Evolutionary conservation across 2,888 invertebrate genomes (phyloP).

Genomic region (Onchidella celtica): DNA sequence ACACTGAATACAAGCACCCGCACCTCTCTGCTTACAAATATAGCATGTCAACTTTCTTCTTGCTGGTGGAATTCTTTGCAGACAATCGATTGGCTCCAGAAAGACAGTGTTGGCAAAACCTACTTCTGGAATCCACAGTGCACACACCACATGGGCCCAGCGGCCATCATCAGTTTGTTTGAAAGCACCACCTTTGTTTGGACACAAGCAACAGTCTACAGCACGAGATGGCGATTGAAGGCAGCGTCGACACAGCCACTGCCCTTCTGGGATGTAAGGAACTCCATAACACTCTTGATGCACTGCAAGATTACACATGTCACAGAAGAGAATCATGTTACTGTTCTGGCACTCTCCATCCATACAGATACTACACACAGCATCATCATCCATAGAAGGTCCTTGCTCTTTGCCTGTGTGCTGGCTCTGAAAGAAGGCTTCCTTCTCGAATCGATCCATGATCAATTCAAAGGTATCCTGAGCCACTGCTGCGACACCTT

Average conservation of each 20-base stretch:
- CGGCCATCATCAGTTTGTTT: slow-evolving; percentile 97
- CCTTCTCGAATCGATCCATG: slow-evolving; percentile 98
- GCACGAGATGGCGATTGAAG: slow-evolving; percentile 96
- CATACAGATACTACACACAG: slow-evolving; percentile 99
- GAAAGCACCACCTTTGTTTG: slow-evolving; percentile 98
- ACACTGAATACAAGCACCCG: slow-evolving; percentile 98
- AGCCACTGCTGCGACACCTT: slow-evolving; percentile 86
- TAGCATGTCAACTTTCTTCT: slow-evolving; percentile 98
- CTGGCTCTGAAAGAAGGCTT: slow-evolving; percentile 84
- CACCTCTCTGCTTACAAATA: slow-evolving; percentile 88
- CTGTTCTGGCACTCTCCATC: slow-evolving; percentile 99
- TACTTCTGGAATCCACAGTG: slow-evolving; percentile 99
- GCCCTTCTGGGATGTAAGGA: slow-evolving; percentile 97
- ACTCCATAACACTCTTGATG: slow-evolving; percentile 99
- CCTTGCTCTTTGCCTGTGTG: slow-evolving; percentile 82
- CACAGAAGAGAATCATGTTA: slow-evolving; percentile 99
- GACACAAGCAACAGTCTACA: slow-evolving; percentile 98
- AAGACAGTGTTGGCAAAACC: slow-evolving; percentile 97
- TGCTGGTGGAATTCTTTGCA: slow-evolving; percentile 96
- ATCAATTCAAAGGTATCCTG: slow-evolving; percentile 95
- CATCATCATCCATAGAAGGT: slow-evolving; percentile 95
- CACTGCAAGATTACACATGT: slow-evolving; percentile 99
- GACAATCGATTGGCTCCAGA: slow-evolving; percentile 98
- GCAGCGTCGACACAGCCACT: slow-evolving; percentile 98
- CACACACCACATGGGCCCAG: slow-evolving; percentile 99